A percentile compares a stretch with the other conserved stretches of the same genome.
Conservation (phyloP, 1,140 invertebrate genomes). For the Acarapis woodi region DNA sequence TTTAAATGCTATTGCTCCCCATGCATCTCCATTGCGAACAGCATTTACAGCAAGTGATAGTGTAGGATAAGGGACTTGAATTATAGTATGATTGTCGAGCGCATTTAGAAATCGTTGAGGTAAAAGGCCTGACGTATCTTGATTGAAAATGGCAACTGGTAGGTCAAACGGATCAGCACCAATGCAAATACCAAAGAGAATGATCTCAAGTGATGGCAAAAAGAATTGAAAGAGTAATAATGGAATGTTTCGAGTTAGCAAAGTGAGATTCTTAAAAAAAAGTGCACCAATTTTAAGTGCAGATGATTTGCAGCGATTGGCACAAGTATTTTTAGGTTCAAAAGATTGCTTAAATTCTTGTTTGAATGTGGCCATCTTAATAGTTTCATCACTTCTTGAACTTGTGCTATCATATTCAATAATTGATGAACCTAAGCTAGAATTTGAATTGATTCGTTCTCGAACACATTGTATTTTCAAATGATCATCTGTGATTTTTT, state of each 20-base stretch:
- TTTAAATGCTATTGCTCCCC: slow-evolving; percentile 5
- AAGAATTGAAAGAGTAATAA: slow-evolving; percentile 73
- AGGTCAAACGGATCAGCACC: slow-evolving; percentile 60
- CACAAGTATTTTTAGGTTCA: neutral
- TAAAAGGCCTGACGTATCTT: slow-evolving; percentile 24
- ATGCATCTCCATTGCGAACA: slow-evolving; percentile 7
- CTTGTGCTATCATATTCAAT: neutral
- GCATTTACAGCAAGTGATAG: slow-evolving; percentile 5
- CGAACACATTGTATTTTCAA: too few species aligned
- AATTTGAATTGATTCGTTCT: neutral
- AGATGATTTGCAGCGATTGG: neutral
- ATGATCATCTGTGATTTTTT: too few species aligned
- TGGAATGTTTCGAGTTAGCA: slow-evolving; percentile 70
- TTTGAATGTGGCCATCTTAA: neutral
- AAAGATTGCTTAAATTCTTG: neutral
- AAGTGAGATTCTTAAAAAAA: slow-evolving; percentile 65
- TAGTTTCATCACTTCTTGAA: neutral
- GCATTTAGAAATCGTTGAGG: slow-evolving; percentile 7
- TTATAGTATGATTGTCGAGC: slow-evolving; percentile 9
- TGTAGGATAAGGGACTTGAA: slow-evolving; percentile 6
- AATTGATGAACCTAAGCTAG: neutral
- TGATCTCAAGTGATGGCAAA: slow-evolving; percentile 69
- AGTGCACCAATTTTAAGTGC: slow-evolving; percentile 30
- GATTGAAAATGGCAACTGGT: slow-evolving; percentile 51
- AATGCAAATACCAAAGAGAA: slow-evolving; percentile 75